Evolutionary conservation across 2,113 vertebrate genomes (phyloP).

Genomic region (Corythaixoides concolor): DNA sequence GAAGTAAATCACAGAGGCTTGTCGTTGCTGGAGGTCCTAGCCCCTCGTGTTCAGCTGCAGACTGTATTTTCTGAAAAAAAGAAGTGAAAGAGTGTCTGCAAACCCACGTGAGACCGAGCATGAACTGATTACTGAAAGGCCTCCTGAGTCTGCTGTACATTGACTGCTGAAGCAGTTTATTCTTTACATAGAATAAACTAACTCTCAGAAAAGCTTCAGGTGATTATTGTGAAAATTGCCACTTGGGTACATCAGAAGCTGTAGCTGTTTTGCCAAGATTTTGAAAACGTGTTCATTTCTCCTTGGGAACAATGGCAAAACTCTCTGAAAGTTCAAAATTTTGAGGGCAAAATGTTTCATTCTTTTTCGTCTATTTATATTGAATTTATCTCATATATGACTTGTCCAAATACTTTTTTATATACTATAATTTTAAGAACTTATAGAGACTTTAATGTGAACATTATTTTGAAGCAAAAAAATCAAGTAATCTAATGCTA

Average conservation of each 20-base stretch:
- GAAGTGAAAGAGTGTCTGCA: not conserved
- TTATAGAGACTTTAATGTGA: not conserved
- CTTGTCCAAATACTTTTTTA: not conserved
- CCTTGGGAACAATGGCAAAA: not conserved
- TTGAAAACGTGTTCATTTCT: not conserved
- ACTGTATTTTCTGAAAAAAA: not conserved
- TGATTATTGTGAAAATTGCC: not conserved
- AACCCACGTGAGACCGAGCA: fast-evolving
- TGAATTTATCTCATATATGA: not conserved
- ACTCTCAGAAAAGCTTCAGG: not conserved
- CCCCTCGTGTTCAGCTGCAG: not conserved
- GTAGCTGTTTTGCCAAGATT: not conserved
- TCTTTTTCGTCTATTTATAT: not conserved
- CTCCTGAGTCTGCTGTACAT: not conserved
- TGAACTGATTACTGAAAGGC: not conserved
- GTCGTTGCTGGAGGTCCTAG: not conserved
- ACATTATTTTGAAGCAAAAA: not conserved
- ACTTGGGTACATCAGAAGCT: not conserved
- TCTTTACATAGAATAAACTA: not conserved
- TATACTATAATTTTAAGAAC: not conserved
- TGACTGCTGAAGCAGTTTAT: not conserved
- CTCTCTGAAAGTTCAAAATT: not conserved
- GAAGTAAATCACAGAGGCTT: not conserved
- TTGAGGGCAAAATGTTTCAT: not conserved
- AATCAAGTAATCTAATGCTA: not conserved